Conservation (phyloP, 2,113 vertebrate species). For the Cyanistes caeruleus region DNA sequence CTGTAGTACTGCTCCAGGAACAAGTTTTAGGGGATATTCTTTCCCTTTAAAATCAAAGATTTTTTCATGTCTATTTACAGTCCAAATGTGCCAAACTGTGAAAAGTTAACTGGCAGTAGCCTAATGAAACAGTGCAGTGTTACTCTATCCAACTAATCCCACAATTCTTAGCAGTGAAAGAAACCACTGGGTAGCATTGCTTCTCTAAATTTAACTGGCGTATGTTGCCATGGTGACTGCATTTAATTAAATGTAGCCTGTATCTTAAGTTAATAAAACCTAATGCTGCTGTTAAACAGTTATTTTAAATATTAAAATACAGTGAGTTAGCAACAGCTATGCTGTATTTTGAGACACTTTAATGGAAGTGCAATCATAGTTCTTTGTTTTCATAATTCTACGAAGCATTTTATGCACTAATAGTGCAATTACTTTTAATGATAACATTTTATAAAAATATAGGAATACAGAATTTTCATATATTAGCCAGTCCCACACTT, state of each 20-base stretch:
- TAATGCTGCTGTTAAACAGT: conserved; percentile 84
- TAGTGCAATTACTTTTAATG: conserved; percentile 81
- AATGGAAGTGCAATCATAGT: conserved; percentile 83
- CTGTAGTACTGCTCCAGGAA: conserved; percentile 67
- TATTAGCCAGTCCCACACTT: conserved; percentile 73
- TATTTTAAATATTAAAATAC: conserved; percentile 82
- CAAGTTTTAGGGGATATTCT: conserved; percentile 52
- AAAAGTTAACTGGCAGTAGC: conserved; percentile 72
- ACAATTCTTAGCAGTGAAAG: conserved; percentile 53
- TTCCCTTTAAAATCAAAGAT: conserved; percentile 71
- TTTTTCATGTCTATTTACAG: conserved; percentile 77
- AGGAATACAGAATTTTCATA: conserved; percentile 71
- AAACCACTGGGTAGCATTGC: conserved; percentile 70
- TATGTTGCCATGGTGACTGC: conserved; percentile 80
- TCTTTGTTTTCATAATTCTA: conserved; percentile 80
- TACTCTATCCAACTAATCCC: conserved; percentile 76
- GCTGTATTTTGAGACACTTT: conserved; percentile 84
- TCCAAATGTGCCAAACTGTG: conserved; percentile 90
- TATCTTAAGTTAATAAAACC: conserved; percentile 81
- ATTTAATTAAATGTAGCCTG: conserved; percentile 81
- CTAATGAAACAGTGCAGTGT: conserved; percentile 76
- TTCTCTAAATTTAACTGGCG: conserved; percentile 71
- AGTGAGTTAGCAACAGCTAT: conserved; percentile 78
- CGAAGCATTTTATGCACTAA: conserved; percentile 82
- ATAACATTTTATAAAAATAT: conserved; percentile 77